Conservation (phyloP, 2,113 vertebrate genomes). For the Rhizomys pruinosus region DNA sequence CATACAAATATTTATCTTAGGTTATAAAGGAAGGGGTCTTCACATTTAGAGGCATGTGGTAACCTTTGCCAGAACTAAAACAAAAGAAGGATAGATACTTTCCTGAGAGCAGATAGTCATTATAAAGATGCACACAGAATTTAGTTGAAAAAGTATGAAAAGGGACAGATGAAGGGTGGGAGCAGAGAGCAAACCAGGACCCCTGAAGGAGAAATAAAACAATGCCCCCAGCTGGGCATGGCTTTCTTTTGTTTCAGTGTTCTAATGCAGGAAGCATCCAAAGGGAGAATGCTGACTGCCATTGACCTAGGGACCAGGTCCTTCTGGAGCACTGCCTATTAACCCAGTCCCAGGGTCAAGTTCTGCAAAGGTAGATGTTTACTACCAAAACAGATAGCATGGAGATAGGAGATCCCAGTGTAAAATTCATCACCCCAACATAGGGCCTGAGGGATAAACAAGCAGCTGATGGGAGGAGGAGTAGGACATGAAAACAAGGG, state of each 20-base stretch:
- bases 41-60: background rate
- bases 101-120: background rate
- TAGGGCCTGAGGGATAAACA: too few relatives aligned
- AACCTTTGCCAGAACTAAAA: background rate
- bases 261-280: background rate
- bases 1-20: background rate
- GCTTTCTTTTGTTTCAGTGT: fast-evolving
- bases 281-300: fast-evolving
- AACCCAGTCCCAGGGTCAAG: background rate
- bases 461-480: background rate
- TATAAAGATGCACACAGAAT: background rate
- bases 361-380: background rate
- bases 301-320: too few relatives aligned
- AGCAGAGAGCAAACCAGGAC: too few relatives aligned
- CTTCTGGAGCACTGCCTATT: too few relatives aligned
- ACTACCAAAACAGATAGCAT: too few relatives aligned
- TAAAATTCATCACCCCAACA: background rate
- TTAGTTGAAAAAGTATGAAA: fast-evolving
- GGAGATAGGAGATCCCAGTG: background rate
- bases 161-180: fast-evolving
- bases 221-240: fast-evolving
- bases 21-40: background rate
- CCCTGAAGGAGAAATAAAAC: fast-evolving
- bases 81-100: background rate
- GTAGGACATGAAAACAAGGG: background rate